Evolutionary conservation across 2,797 vertebrate species (phyloP).

Genomic region (Catamblyrhynchus diadema): DNA sequence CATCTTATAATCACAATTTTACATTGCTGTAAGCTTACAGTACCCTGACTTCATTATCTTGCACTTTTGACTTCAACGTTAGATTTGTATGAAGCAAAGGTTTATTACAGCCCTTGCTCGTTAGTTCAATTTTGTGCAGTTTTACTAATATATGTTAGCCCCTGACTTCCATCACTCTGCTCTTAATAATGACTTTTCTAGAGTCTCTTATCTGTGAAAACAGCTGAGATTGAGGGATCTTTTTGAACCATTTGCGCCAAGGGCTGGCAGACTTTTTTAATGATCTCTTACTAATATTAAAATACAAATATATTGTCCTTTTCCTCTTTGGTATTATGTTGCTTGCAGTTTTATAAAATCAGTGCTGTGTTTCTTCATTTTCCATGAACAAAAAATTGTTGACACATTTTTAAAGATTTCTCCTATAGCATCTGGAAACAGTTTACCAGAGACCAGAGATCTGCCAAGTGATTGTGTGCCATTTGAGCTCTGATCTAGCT

Average conservation of each 20-base stretch:
- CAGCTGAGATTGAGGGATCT: background rate
- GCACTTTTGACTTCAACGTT: background rate
- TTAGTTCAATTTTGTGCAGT: background rate
- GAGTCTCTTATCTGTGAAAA: background rate
- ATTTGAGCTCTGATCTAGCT: background rate
- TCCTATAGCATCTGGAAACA: background rate
- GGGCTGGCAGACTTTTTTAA: background rate
- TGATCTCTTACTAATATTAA: background rate
- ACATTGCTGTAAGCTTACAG: background rate
- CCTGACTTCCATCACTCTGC: background rate
- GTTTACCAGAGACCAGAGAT: background rate
- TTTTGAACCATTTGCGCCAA: background rate
- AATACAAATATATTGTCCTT: background rate
- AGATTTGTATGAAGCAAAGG: background rate
- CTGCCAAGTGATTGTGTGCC: background rate
- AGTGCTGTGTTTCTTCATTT: background rate
- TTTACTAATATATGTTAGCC: background rate
- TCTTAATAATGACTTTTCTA: background rate
- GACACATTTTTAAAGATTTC: background rate
- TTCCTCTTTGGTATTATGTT: background rate
- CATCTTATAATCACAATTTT: background rate
- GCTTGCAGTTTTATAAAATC: background rate
- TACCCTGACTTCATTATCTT: background rate
- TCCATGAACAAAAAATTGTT: background rate
- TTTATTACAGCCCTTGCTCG: rapidly evolving